These are phyloP conservation scores for Heterocephalus glaber DNA, from an alignment of 2,113 vertebrate species.

Conservation along the genomic window DNA sequence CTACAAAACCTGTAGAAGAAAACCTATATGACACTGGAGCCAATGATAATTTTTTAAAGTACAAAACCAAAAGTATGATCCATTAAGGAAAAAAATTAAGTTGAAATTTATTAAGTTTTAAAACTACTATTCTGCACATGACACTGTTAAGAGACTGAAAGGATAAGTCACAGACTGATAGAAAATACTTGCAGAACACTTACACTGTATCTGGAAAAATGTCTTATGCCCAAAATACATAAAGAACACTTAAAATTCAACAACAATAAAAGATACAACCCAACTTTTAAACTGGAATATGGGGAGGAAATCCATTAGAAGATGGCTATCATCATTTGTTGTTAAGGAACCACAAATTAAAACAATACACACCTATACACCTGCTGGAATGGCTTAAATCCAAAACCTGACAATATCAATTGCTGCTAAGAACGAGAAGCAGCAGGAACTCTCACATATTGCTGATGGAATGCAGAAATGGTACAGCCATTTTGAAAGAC, in stretches of 20 bases:
- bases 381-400: neutral
- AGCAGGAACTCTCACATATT: neutral
- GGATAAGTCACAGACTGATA: neutral
- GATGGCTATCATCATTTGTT: neutral
- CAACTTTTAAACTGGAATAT: neutral
- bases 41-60: neutral
- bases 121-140: neutral
- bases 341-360: conserved; percentile 14
- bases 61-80: neutral
- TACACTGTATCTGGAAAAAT: neutral
- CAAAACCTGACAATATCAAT: neutral
- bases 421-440: neutral
- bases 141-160: neutral
- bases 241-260: neutral
- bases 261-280: neutral
- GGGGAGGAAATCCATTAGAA: neutral
- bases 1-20: neutral
- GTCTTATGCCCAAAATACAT: neutral
- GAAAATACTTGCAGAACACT: neutral
- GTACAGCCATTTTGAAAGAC: neutral
- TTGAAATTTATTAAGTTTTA: neutral
- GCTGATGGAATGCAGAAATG: neutral
- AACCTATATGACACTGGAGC: neutral
- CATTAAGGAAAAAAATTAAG: neutral
- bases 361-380: neutral